Base-by-base conservation (phyloP, 2,113 vertebrate species). In the Carassius auratus region DNA sequence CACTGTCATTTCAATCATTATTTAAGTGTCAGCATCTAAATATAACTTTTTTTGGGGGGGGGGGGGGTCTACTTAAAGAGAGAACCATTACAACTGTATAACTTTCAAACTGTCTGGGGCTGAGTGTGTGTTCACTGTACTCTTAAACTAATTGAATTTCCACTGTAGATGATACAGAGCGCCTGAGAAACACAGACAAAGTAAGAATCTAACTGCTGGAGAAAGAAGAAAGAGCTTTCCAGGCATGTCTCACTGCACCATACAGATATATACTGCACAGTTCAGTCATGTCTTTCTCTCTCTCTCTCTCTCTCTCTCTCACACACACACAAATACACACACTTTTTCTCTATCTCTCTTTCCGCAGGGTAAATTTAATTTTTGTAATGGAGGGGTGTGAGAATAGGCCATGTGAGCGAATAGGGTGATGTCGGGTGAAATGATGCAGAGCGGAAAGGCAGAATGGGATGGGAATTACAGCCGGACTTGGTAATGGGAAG, bases 401-500 rank as follows among this genome's bases (percentile, higher is more conserved):
- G 68, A 71, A 71, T 55, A 73, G 81, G 52, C 81, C 48, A 59
- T 83, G 81, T 21, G 21, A 83, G 81, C 9, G 81, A 21, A 83
- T 74, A 73, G 50, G 81, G 68, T 83, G 81, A 83, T 73, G 81
- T 83, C 50, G 64, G 59, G 62, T 78, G 87, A 85, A 88, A 84
- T 76, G 87, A 57, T 84, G 85, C 81, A 59, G 68, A 71, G 68
- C 21, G 52, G 59, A 88, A 66, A 86, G 76, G 59, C 81, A 69
- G 85, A 57, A 66, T 62, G 82, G 61, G 66, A 88, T 79, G 66
- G 74, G 82, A 75, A 84, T 48, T 57, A 81, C 69, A 69, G 21
- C 76, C 42, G 69, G 68, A 84, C 86, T 86, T 64, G 30, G 81
- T 86, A 88, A 88, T 84, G 81, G 76, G 68, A 64, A 86, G 85